A percentile compares a stretch with the other conserved stretches of the same genome.
Conservation (phyloP, 2,888 invertebrate genomes). For the Mesopsocus fuscifrons region DNA sequence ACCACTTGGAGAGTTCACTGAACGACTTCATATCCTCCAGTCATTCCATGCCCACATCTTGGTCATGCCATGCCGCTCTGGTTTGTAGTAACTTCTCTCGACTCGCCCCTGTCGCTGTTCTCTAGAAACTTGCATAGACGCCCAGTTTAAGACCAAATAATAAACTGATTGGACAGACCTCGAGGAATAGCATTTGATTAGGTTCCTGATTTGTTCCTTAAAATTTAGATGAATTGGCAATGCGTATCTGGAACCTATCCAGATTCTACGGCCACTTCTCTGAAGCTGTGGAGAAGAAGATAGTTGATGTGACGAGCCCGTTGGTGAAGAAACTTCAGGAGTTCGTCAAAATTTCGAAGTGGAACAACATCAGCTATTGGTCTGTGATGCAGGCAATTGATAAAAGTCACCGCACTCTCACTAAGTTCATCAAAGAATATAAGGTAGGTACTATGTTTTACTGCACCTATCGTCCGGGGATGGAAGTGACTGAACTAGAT, state of each 20-base stretch:
- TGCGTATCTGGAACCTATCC: conserved; percentile 61
- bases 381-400: conserved; percentile 76
- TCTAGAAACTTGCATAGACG: background rate
- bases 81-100: too few species aligned
- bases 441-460: conserved; percentile 32
- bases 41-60: conserved; percentile 70
- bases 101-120: too few species aligned
- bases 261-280: conserved; percentile 70
- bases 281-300: conserved; percentile 37
- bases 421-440: conserved; percentile 73
- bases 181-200: too few species aligned
- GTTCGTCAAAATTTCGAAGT: conserved; percentile 85
- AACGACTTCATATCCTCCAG: conserved; percentile 55
- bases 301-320: conserved; percentile 50
- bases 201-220: too few species aligned
- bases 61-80: too few species aligned
- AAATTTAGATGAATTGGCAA: conserved; percentile 34
- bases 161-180: too few species aligned
- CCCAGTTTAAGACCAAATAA: background rate
- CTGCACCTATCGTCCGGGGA: background rate
- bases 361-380: conserved; percentile 91
- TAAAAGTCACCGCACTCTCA: conserved; percentile 70
- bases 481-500: too few species aligned
- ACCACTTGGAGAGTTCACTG: conserved; percentile 62
- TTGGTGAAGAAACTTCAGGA: conserved; percentile 85